A percentile compares a stretch with the other conserved stretches of the same genome.
phyloP scores from a whole-genome alignment of 2,888 invertebrate genomes.

The Spatulosminthurus flaviceps region DNA sequence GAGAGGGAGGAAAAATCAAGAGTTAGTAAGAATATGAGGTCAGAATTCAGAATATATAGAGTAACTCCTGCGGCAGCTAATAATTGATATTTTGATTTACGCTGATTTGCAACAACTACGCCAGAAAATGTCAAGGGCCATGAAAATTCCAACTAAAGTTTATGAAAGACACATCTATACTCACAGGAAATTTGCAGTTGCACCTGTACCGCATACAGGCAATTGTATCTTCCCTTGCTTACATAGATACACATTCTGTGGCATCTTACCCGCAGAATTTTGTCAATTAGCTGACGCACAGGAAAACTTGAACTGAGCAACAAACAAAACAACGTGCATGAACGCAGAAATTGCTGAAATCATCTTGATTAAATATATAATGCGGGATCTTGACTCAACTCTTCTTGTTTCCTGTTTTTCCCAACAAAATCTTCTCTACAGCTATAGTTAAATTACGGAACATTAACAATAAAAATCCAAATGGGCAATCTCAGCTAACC shows the following conservation, averaged over 20 bases:
- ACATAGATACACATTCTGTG: background rate
- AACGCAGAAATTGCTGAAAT: too few relatives aligned
- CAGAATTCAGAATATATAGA: background rate
- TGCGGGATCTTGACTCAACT: too few relatives aligned
- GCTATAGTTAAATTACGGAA: too few relatives aligned
- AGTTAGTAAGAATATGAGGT: too few relatives aligned
- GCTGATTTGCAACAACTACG: background rate
- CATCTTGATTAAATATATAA: too few relatives aligned
- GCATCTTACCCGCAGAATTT: background rate
- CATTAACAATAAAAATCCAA: too few relatives aligned
- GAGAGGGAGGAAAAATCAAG: too few relatives aligned
- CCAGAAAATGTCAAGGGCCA: slow-evolving; percentile 28
- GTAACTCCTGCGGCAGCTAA: background rate
- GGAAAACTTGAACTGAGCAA: background rate
- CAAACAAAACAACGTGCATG: background rate
- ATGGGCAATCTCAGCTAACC: too few relatives aligned
- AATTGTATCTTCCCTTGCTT: background rate
- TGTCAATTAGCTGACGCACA: background rate
- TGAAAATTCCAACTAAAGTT: background rate
- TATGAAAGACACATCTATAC: background rate
- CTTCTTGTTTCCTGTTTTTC: too few relatives aligned
- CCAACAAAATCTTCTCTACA: too few relatives aligned
- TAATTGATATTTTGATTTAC: background rate
- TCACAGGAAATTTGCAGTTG: too few relatives aligned
- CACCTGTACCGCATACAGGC: too few relatives aligned